Evolutionary conservation across 2,113 vertebrate genomes (phyloP).

Genomic region (Carassius auratus): DNA sequence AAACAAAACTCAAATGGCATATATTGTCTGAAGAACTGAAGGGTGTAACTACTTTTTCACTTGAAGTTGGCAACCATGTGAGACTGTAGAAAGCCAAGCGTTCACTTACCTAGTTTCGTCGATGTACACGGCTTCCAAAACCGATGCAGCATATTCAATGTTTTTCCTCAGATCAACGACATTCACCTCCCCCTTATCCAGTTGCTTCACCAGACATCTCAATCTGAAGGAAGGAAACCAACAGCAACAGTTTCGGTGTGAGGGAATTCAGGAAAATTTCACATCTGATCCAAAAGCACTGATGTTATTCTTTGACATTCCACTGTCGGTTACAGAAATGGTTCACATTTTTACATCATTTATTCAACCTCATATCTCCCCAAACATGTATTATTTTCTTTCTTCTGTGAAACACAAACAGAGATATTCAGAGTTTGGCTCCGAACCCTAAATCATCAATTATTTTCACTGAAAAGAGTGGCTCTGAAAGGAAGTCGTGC

Average conservation of each 20-base stretch:
- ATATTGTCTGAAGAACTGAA: neutral
- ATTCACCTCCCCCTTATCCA: constrained; percentile 93
- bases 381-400: neutral
- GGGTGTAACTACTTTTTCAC: neutral
- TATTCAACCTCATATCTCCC: neutral
- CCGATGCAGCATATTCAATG: constrained; percentile 92
- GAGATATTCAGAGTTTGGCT: neutral
- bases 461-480: neutral
- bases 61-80: neutral
- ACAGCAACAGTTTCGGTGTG: neutral
- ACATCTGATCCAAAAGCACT: neutral
- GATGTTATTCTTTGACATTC: neutral
- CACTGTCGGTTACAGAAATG: neutral
- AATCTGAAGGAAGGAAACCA: constrained; percentile 76
- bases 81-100: neutral
- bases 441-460: neutral
- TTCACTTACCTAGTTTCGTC: constrained; percentile 90
- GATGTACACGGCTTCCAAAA: constrained; percentile 94
- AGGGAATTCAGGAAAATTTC: neutral
- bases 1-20: neutral
- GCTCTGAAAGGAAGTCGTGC: neutral
- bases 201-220: constrained; percentile 91
- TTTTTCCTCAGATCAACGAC: constrained; percentile 91
- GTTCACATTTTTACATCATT: neutral
- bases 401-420: neutral